Base-by-base conservation (phyloP, 1,140 invertebrate species). In the Coenobita brevimanus region DNA sequence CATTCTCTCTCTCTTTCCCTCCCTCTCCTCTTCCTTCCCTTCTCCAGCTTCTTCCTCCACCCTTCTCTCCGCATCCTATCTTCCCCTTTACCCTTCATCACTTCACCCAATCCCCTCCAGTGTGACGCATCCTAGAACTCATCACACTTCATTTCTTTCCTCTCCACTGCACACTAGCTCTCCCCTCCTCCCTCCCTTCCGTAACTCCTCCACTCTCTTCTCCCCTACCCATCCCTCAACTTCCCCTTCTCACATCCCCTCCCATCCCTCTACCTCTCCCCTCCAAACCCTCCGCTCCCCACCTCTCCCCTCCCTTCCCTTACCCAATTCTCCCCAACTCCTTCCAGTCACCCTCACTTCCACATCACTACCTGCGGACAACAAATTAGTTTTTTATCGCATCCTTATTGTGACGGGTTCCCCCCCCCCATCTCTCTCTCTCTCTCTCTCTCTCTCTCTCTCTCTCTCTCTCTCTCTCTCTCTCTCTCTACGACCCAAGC, bases 301-400 rank as follows among this genome's bases (percentile, higher is more conserved):
- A 71, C 67, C 27, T 33, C 36, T 38, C 30, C 13, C 41, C 67
- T 71, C 41, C 67, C 41, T 71, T 67, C 62, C 67, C 67, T 38
- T 71, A 2, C 57, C 57, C 27, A 2, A 17, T 62, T 24, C 57
- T 2, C 4, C 57, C 27, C 57, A 17, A 2, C 57, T 24, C 27
- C 57, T 24, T 2, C 57, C 62, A 13, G 24, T 1, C 1, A 24
- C 62, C 36, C 62, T 33, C n/a, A 8, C 10, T 24, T n/a, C 62
- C 36, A 3, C 62, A 30, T 33, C 8, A 38, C 67, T 71, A 71
- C 10, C 67, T 71, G 41, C 67, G 30, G 2, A 71, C 67, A 71
- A 71, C 67, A 71, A 71, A 71, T 71, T 71, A 38, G 33, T 71
- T 71, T 71, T 71, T 33, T 67, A 67, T 67, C 67, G 41, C 67